These are phyloP conservation scores for Pseudococcus viburni DNA, from an alignment of 2,888 invertebrate species.

Conservation along the genomic window DNA sequence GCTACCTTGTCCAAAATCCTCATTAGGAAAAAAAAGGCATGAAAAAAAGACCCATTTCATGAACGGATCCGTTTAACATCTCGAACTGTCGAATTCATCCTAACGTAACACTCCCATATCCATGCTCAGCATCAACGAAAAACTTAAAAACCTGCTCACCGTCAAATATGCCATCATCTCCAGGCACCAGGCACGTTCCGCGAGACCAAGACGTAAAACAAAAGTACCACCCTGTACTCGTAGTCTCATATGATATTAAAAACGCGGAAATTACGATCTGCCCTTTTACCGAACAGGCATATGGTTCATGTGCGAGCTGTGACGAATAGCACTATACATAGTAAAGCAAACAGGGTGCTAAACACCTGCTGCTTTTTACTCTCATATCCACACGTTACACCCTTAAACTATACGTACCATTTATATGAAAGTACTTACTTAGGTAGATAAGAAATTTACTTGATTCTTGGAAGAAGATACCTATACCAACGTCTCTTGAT, in stretches of 20 bases:
- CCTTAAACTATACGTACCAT: background rate
- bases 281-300: slow-evolving; percentile 22
- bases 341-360: slow-evolving; percentile 11
- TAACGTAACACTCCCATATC: background rate
- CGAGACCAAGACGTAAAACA: slow-evolving; percentile 36
- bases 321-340: slow-evolving; percentile 14
- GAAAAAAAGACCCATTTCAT: background rate
- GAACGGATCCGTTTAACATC: slow-evolving; percentile 1
- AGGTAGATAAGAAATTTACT: background rate
- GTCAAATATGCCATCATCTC: slow-evolving; percentile 22
- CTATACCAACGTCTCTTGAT: background rate
- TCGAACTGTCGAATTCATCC: background rate
- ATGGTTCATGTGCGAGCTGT: slow-evolving; percentile 41
- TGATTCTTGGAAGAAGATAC: background rate
- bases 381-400: background rate
- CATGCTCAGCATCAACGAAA: background rate
- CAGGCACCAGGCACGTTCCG: slow-evolving; percentile 45
- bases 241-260: background rate
- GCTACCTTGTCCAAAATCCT: background rate
- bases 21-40: background rate
- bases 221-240: background rate
- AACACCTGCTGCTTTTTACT: slow-evolving; percentile 52
- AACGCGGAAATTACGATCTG: slow-evolving; percentile 54
- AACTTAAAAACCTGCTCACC: background rate
- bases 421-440: background rate